Base-by-base conservation (phyloP, 2,888 invertebrate species). In the Branchipolynoe longqiensis region DNA sequence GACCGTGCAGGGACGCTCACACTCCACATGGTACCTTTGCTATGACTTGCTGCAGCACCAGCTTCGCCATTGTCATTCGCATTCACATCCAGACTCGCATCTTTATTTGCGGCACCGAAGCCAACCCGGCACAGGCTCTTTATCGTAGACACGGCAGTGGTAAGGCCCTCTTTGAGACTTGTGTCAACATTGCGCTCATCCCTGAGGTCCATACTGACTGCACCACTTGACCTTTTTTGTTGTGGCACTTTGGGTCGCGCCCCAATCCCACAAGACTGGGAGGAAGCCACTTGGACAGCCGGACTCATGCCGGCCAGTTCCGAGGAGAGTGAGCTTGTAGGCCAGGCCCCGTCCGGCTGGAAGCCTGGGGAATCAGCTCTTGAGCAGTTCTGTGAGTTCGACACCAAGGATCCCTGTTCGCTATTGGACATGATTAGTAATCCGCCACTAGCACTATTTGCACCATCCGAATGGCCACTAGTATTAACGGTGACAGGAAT, bases 121-220 rank as follows among this genome's bases (percentile, higher is more conserved):
- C 69, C 38, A 3, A n/a, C 33, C 3, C 69, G 69, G 25, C 69
- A 69, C 69, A 69, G 22, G 18, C 69, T 69, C 22, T 36, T 69
- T 3, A 69, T 69, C 22, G 69, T 69, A n/a, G 36, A 69, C 38
- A 69, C 69, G 3, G 69, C 69, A 1, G 69, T 36, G 69, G 3
- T 69, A 18, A 69, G 69, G 1, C 69, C 69, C 38, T 69, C 69
- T 38, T 69, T 69, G 0, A 69, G 18, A 69, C 69, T 69, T 22
- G 69, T 38, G 0, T 38, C 69, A 33, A 69, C 38, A 18, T n/a
- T 1, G 22, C 69, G 1, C 36, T 69, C 69, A 18, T 69, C 69
- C 25, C 22, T 69, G 1, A 38, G 38, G 38, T 69, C 69, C 3
- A 14, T 12, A 25, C 62, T 31, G 3, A 69, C 22, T 8, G 18